Evolutionary conservation across 1,140 invertebrate genomes (phyloP).

Genomic region (Hylyphantes graminicola): DNA sequence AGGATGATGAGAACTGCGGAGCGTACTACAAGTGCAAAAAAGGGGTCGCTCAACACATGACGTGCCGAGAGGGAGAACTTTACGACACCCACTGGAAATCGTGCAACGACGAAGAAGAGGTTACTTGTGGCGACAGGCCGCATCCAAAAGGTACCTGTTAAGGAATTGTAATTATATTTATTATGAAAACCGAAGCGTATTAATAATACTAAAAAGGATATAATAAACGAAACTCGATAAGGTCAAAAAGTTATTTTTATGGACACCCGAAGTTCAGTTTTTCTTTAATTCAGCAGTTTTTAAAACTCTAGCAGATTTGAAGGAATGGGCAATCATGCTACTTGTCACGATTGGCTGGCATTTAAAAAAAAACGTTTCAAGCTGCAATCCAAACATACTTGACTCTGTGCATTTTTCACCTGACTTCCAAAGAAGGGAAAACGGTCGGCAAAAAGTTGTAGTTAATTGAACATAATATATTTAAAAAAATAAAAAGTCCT

Average conservation of each 20-base stretch:
- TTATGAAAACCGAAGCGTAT: not conserved
- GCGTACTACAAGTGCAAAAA: slow-evolving; percentile 35
- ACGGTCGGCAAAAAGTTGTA: no score
- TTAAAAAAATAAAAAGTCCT: no score
- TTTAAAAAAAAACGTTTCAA: no score
- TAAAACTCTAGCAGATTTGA: no score
- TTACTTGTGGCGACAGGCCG: slow-evolving; percentile 43
- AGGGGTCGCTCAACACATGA: not conserved
- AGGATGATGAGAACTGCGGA: slow-evolving; percentile 22
- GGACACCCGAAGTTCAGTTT: not conserved
- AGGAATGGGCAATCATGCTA: no score
- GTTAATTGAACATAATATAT: no score
- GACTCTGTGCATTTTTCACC: no score
- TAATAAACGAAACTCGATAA: not conserved
- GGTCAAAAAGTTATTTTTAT: not conserved
- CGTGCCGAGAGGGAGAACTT: slow-evolving; percentile 22
- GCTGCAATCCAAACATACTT: no score
- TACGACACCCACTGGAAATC: slow-evolving; percentile 39
- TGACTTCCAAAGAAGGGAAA: no score
- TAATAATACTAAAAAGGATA: no score
- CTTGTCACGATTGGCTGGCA: no score
- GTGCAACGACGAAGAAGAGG: slow-evolving; percentile 12
- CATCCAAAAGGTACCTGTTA: slow-evolving; percentile 12
- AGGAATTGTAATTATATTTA: not conserved
- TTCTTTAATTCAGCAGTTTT: no score